Evolutionary conservation across 2,888 invertebrate species (phyloP).

Genomic region (Epistrophella euchroma): DNA sequence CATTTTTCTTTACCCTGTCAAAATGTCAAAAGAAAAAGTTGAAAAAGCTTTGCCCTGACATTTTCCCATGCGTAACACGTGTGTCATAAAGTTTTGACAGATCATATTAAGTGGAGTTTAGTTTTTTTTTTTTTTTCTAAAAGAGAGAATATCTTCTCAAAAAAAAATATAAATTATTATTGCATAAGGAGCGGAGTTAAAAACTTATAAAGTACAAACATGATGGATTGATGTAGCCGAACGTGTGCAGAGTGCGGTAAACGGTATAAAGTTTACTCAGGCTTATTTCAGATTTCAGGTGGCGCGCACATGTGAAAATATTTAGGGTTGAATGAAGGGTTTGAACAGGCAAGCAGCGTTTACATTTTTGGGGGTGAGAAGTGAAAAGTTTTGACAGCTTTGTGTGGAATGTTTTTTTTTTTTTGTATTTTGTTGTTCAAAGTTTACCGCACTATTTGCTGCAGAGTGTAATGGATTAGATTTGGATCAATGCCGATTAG

Average conservation of each 20-base stretch:
- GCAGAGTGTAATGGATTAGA: constrained; percentile 38
- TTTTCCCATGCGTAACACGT: constrained; percentile 47
- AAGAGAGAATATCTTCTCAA: constrained; percentile 22
- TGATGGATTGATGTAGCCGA: constrained; percentile 58
- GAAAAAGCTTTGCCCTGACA: constrained; percentile 47
- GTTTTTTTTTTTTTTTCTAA: constrained; percentile 37
- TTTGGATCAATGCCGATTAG: constrained; percentile 26
- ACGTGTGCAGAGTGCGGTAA: background rate
- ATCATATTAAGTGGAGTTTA: constrained; percentile 59
- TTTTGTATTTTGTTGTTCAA: background rate
- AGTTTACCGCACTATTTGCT: constrained; percentile 38
- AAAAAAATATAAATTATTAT: constrained; percentile 18
- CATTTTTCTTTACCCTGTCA: constrained; percentile 7
- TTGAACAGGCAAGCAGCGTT: background rate
- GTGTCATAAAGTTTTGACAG: constrained; percentile 71
- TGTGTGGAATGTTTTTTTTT: constrained; percentile 1
- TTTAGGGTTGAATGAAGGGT: constrained; percentile 48
- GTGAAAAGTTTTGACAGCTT: constrained; percentile 51
- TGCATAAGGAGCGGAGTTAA: constrained; percentile 17
- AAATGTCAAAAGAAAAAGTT: constrained; percentile 40
- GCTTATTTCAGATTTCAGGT: constrained; percentile 37
- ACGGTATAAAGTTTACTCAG: background rate
- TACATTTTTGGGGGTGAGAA: background rate
- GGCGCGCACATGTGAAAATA: constrained; percentile 2
- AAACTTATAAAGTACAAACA: constrained; percentile 52